Percentiles rank a stretch among this genome's conserved stretches.
These are phyloP conservation scores for Acrocera orbiculus DNA, from an alignment of 2,888 invertebrate species.

Conservation along the genomic window DNA sequence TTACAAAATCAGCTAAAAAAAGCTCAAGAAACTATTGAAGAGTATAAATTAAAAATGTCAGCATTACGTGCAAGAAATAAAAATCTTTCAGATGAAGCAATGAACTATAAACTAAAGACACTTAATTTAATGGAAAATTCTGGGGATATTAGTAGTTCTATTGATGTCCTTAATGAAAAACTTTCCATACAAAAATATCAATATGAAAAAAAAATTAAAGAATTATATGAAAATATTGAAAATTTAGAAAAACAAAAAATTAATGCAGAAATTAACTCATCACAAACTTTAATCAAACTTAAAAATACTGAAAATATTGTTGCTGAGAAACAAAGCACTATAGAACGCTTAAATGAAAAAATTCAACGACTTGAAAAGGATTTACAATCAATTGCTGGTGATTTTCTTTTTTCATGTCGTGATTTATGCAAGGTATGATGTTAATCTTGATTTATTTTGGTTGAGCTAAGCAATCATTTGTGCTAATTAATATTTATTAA, in stretches of 20 bases:
- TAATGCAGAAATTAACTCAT: slow-evolving; percentile 16
- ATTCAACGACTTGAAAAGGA: slow-evolving; percentile 22
- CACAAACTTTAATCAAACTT: slow-evolving; percentile 19
- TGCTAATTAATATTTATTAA: no score
- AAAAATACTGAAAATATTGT: slow-evolving; percentile 18
- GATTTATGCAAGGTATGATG: slow-evolving; percentile 26
- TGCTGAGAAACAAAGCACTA: slow-evolving; percentile 16
- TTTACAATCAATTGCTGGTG: slow-evolving; percentile 24
- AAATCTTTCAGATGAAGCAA: slow-evolving; percentile 47
- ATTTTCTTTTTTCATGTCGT: slow-evolving; percentile 27
- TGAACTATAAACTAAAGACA: slow-evolving; percentile 39
- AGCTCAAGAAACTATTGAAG: slow-evolving; percentile 38
- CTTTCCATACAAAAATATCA: slow-evolving; percentile 20
- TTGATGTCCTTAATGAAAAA: slow-evolving; percentile 39
- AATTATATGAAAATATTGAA: slow-evolving; percentile 17
- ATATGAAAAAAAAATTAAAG: slow-evolving; percentile 21
- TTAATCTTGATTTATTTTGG: background rate
- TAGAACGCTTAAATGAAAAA: slow-evolving; percentile 16
- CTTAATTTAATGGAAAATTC: slow-evolving; percentile 43
- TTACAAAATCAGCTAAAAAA: slow-evolving; percentile 40
- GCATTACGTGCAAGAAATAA: slow-evolving; percentile 48
- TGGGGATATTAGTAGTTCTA: slow-evolving; percentile 42
- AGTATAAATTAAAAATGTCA: slow-evolving; percentile 44
- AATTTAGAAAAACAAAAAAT: slow-evolving; percentile 16
- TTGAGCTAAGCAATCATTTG: no score